Conservation (phyloP, 1,140 invertebrate species). For the Steinernema feltiae region DNA sequence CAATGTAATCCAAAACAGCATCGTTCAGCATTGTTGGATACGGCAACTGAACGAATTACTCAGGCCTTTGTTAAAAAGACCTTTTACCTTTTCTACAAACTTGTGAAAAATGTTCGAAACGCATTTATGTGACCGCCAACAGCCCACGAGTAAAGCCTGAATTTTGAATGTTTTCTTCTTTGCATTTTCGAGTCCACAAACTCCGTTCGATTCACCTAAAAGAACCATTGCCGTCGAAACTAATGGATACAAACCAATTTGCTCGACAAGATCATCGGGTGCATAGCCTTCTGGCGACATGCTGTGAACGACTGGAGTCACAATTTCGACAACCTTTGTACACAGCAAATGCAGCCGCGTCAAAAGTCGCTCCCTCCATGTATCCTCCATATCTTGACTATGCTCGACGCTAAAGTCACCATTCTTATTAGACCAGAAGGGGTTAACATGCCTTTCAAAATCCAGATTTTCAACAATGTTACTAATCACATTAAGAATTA, state of each 20-base stretch:
- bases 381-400: not conserved
- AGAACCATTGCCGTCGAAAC: too few relatives aligned
- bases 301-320: conserved; percentile 32
- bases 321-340: conserved; percentile 17
- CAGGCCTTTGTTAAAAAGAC: not conserved
- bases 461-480: not conserved
- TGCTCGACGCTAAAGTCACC: not conserved
- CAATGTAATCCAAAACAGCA: conserved; percentile 31
- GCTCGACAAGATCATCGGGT: conserved; percentile 23
- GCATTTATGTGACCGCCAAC: conserved; percentile 46
- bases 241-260: conserved; percentile 18
- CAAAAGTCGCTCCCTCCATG: not conserved
- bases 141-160: conserved; percentile 41
- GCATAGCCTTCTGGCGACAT: conserved; percentile 36
- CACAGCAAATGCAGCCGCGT: conserved; percentile 17
- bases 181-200: not conserved
- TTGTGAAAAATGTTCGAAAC: conserved; percentile 43
- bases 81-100: conserved; percentile 27
- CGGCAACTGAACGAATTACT: conserved; percentile 16
- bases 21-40: conserved; percentile 14
- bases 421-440: too few relatives aligned
- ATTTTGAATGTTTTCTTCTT: conserved; percentile 13
- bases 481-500: not conserved
- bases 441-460: not conserved
- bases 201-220: not conserved